These are phyloP conservation scores for Heliconius erato DNA, from an alignment of 2,888 invertebrate species.

Conservation along the genomic window DNA sequence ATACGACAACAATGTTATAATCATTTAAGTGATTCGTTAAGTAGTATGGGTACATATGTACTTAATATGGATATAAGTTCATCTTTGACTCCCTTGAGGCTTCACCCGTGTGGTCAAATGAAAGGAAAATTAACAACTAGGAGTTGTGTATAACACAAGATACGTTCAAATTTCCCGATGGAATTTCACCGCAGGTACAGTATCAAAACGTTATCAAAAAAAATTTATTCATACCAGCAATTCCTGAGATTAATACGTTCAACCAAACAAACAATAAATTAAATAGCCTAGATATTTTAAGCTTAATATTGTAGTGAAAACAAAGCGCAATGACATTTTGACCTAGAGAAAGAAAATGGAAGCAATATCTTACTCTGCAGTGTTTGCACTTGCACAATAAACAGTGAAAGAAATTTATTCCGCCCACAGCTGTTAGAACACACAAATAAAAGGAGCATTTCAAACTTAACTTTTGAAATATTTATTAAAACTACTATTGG, in stretches of 20 bases:
- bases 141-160: no score
- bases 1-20: no score
- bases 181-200: no score
- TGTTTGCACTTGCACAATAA: slow-evolving; percentile 24
- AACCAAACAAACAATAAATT: not conserved
- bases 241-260: not conserved
- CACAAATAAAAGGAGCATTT: slow-evolving; percentile 7
- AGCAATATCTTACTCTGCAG: slow-evolving; percentile 17
- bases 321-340: not conserved
- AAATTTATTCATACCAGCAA: not conserved
- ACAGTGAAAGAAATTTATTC: slow-evolving; percentile 41
- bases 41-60: no score
- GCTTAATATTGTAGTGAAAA: not conserved
- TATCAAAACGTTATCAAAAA: no score
- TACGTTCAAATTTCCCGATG: no score
- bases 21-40: no score
- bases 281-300: not conserved
- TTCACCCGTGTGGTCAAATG: no score
- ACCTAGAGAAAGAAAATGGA: slow-evolving; percentile 7
- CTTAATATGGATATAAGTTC: no score
- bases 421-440: slow-evolving; percentile 29
- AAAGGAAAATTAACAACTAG: no score
- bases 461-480: slow-evolving; percentile 8
- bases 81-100: no score
- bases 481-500: not conserved